Conservation (phyloP, 1,140 invertebrate species). For the Bombus confusus region DNA sequence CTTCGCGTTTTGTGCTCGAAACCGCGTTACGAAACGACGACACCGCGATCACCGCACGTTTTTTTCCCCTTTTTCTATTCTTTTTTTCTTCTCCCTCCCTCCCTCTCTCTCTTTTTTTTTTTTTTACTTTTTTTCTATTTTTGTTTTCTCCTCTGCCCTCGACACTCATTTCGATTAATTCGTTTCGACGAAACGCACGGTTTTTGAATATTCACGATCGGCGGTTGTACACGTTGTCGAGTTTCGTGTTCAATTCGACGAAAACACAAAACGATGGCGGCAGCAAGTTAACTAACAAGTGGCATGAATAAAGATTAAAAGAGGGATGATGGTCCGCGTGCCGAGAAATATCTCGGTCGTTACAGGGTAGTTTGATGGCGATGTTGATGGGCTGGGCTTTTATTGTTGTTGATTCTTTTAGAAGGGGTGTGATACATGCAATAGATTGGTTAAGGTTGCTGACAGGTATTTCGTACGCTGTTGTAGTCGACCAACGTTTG, state of each 20-base stretch:
- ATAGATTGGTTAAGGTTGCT: too few species aligned
- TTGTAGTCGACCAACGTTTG: too few species aligned
- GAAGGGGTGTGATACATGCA: too few species aligned
- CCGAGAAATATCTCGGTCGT: neutral
- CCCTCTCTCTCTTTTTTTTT: too few species aligned
- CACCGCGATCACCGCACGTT: neutral
- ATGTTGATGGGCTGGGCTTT: neutral
- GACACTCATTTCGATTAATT: constrained; percentile 23
- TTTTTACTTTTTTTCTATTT: neutral
- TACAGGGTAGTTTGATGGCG: neutral
- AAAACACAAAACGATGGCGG: neutral
- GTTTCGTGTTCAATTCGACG: constrained; percentile 1
- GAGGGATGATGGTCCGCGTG: neutral
- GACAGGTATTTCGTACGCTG: too few species aligned
- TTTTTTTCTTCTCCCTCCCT: too few species aligned
- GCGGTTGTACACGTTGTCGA: constrained; percentile 10
- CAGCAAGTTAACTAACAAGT: constrained; percentile 24
- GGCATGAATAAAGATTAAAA: constrained; percentile 32
- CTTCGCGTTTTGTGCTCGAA: neutral
- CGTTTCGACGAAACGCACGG: neutral
- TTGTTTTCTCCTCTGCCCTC: neutral
- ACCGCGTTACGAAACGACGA: neutral
- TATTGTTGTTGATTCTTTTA: neutral
- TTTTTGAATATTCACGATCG: constrained; percentile 23
- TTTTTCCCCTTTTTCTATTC: neutral